A percentile compares a stretch with the other conserved stretches of the same genome.
These are phyloP conservation scores for Sorex fumeus DNA, from an alignment of 2,113 vertebrate species.

Conservation along the genomic window DNA sequence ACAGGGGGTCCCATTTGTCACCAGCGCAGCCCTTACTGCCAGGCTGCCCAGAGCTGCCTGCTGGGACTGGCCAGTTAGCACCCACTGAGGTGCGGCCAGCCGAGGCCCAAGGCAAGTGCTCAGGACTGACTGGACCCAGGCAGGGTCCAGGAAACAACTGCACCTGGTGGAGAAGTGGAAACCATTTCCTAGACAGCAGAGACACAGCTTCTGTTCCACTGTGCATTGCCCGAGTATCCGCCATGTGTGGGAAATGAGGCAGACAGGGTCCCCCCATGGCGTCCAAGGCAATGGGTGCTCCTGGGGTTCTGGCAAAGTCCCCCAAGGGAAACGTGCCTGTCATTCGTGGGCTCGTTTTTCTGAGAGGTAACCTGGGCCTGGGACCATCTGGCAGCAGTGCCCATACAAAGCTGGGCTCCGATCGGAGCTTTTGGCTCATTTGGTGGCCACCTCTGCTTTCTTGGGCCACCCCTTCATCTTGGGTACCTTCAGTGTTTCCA, in stretches of 20 bases:
- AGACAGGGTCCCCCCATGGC: neutral
- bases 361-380: neutral
- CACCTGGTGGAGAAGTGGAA: neutral
- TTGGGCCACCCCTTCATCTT: slow-evolving; percentile 5
- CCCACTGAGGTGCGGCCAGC: slow-evolving; percentile 26
- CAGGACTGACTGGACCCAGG: neutral
- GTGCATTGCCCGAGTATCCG: neutral
- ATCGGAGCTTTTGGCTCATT: neutral
- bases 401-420: neutral
- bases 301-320: neutral
- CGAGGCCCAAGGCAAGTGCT: neutral
- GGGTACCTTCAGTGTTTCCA: neutral
- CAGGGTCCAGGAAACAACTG: neutral
- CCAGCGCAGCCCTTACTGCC: slow-evolving; percentile 19
- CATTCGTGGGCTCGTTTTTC: neutral
- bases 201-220: neutral
- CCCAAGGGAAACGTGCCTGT: neutral
- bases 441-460: neutral
- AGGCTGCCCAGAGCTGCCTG: slow-evolving; percentile 66
- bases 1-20: slow-evolving; percentile 59
- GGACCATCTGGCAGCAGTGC: neutral
- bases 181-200: neutral
- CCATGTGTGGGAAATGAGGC: neutral
- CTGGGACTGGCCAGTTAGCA: slow-evolving; percentile 64
- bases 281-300: neutral